phyloP scores from a whole-genome alignment of 2,888 invertebrate genomes.

The Lasioglossum marginatum region DNA sequence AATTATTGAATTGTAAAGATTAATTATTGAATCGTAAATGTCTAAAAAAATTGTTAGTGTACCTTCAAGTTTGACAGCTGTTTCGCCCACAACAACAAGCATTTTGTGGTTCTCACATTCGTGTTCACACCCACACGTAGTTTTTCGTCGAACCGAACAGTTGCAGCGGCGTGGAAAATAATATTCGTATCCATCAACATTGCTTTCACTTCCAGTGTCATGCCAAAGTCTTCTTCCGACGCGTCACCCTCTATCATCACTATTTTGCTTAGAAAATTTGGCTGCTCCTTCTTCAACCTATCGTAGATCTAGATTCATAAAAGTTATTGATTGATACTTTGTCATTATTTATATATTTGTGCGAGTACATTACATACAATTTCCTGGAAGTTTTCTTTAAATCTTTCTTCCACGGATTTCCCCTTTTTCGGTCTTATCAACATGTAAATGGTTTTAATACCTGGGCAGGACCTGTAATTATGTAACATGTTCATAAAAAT shows the following conservation, averaged over 20 bases:
- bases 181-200: conserved; percentile 86
- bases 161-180: conserved; percentile 91
- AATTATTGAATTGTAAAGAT: neutral
- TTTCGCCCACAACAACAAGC: conserved; percentile 88
- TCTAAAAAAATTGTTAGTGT: neutral
- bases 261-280: conserved; percentile 86
- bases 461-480: conserved; percentile 77
- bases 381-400: conserved; percentile 79
- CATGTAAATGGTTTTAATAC: conserved; percentile 80
- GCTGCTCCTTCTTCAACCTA: conserved; percentile 84
- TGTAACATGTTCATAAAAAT: neutral
- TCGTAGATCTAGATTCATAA: conserved; percentile 85
- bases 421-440: conserved; percentile 82
- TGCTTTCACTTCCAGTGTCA: conserved; percentile 85
- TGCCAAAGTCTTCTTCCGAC: conserved; percentile 84
- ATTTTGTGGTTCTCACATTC: conserved; percentile 89
- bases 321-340: neutral
- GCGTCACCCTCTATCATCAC: conserved; percentile 87
- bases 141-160: conserved; percentile 90
- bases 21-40: neutral
- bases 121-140: conserved; percentile 88
- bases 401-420: conserved; percentile 77
- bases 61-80: conserved; percentile 89
- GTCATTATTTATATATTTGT: neutral
- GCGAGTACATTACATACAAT: conserved; percentile 72